Base-by-base conservation (phyloP, 1,140 invertebrate species). In the Papilio polyxenes region DNA sequence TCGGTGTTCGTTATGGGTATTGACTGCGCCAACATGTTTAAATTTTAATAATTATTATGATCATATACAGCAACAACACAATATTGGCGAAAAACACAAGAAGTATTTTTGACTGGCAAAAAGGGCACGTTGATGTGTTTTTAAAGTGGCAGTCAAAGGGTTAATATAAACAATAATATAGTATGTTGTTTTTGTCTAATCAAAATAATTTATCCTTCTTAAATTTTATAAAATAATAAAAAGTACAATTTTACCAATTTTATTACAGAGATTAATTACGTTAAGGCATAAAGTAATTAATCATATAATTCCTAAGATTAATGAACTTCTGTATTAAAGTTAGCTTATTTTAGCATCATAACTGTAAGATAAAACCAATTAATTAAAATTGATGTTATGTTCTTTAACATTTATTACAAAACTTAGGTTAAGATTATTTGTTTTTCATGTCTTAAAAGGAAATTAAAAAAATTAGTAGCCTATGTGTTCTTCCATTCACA, bases 311-410 rank as follows among this genome's bases (percentile, higher is more conserved):
- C 23, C 3, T 37, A 37, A 69, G 65, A 69, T 69, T 69, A 37
- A 69, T 69, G 65, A 69, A 69, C 65, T 10, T 69, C 23, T 31
- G 31, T 69, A 69, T 69, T 37, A 69, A 69, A 69, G 4, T 69
- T 37, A 69, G 23, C 23, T 69, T n/a, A n/a, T n/a, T n/a, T 69
- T 69, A 13, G 23, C 23, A 69, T 69, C 11, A 37, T 31, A 69
- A 69, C 65, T 69, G 65, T 31, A 69, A 69, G 23, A 65, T 20
- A 7, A 62, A 37, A 69, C 23, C 23, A 69, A 69, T 69, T 69
- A 37, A 69, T 37, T 69, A 37, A 69, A 69, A 69, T 69, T 37
- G n/a, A 69, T 37, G 31, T 69, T n/a, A 59, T n/a, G 23, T 40
- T 69, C 10, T 37, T 37, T 17, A 4, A 69, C 37, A 31, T 65